These are phyloP conservation scores for Chiloscyllium plagiosum DNA, from an alignment of 2,113 vertebrate genomes.

Conservation along the genomic window DNA sequence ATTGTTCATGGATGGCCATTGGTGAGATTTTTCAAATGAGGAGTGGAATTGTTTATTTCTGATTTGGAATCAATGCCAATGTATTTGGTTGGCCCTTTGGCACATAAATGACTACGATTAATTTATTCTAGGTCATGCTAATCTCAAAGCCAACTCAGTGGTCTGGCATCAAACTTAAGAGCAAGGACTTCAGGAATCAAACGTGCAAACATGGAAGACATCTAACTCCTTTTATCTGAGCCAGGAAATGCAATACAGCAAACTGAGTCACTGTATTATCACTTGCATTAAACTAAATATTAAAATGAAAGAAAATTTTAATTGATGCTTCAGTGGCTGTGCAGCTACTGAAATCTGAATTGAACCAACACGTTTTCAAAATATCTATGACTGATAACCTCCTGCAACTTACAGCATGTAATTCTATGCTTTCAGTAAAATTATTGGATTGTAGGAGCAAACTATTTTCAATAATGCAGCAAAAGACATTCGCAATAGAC, in stretches of 20 bases:
- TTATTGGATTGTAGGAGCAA: neutral
- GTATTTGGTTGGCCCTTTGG: neutral
- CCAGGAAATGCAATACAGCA: neutral
- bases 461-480: neutral
- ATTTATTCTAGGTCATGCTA: neutral
- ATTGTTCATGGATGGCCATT: neutral
- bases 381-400: neutral
- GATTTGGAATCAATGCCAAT: conserved; percentile 10
- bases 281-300: neutral
- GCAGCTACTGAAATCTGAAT: neutral
- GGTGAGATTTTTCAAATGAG: neutral
- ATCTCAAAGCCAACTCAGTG: neutral
- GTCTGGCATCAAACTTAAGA: neutral
- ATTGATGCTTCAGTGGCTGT: neutral
- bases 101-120: neutral
- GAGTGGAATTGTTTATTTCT: neutral
- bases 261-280: neutral
- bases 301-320: neutral
- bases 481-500: neutral
- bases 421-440: neutral
- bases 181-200: neutral
- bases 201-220: neutral
- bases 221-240: neutral
- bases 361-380: neutral
- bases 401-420: neutral